Evolutionary conservation across 2,113 vertebrate species (phyloP), one percentile per base, ranked within the genome.

Genomic region (Poecilia latipinna): DNA sequence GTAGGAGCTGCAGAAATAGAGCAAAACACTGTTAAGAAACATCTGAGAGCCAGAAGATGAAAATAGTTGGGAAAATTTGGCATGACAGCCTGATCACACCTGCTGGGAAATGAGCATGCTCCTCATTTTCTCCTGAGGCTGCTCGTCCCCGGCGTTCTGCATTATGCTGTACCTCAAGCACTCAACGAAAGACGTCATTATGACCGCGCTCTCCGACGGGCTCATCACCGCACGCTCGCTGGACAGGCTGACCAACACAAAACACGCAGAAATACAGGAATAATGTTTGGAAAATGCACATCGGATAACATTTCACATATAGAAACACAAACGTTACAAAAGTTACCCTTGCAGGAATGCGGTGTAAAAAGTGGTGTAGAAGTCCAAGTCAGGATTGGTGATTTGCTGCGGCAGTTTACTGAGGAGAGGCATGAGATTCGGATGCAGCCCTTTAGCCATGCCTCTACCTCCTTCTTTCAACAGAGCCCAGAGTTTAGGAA

Each of bases 371-470:
- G 89, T 95, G 87, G 82, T 95, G 85, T 94, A 96, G 86, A 97
- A 99, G 62, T 97, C 96, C 89, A 97, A 37, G 67, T 92, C 92
- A 0, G 97, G 95, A 42, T 96, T 93, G 8, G 92, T 94, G 79
- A 97, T 70, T 3, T 94, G 91, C 82, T 86, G 84, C 32, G 97
- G 97, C 33, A 99, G 87, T 81, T 94, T 97, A 93, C 97, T 98
- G 82, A 99, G 91, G 63, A 99, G 96, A 0, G 97, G 98, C 86
- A 99, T 93, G 39, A 99, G 92, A 85, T 97, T 97, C 28, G 98
- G 97, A 80, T 96, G 95, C 24, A 98, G 95, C 3, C 96, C 63
- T 4, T 96, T 93, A 37, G 98, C 98, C 78, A 98, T 86, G 54
- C 98, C 98, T 75, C 93, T 93, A 51, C 97, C 97, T 2, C 97